Evolutionary conservation across 2,113 vertebrate species (phyloP).

Genomic region (Noturus placidus): DNA sequence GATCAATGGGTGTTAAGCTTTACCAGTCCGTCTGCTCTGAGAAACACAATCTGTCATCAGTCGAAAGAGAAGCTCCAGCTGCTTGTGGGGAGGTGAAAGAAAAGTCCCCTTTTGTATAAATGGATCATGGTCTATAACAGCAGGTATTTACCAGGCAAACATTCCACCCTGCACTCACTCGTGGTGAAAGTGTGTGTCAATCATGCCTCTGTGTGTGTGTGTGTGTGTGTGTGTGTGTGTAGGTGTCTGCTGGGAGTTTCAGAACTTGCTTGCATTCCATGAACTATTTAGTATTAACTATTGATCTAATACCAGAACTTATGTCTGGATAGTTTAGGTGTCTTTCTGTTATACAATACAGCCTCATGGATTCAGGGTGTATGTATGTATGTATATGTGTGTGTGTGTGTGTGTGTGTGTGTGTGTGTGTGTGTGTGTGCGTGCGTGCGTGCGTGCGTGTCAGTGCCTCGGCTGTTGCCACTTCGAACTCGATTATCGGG

Average conservation of each 20-base stretch:
- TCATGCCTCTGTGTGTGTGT: too few relatives aligned
- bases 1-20: conserved; percentile 15
- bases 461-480: background rate
- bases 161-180: background rate
- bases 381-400: background rate
- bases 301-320: background rate
- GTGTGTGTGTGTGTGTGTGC: background rate
- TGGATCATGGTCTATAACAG: conserved; percentile 17
- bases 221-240: too few relatives aligned
- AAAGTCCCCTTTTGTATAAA: conserved; percentile 24
- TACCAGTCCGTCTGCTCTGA: conserved; percentile 38
- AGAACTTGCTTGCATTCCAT: background rate
- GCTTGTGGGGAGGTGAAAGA: conserved; percentile 20
- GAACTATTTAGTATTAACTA: background rate
- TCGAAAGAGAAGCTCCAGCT: conserved; percentile 28
- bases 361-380: background rate
- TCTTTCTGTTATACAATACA: background rate
- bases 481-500: background rate
- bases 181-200: background rate
- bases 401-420: too few relatives aligned
- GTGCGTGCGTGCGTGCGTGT: background rate
- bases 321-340: background rate
- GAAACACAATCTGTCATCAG: conserved; percentile 47
- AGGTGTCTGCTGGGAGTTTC: background rate
- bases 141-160: conserved; percentile 31